Evolutionary conservation across 2,797 vertebrate genomes (phyloP).

Genomic region (Eulemur mongoz): DNA sequence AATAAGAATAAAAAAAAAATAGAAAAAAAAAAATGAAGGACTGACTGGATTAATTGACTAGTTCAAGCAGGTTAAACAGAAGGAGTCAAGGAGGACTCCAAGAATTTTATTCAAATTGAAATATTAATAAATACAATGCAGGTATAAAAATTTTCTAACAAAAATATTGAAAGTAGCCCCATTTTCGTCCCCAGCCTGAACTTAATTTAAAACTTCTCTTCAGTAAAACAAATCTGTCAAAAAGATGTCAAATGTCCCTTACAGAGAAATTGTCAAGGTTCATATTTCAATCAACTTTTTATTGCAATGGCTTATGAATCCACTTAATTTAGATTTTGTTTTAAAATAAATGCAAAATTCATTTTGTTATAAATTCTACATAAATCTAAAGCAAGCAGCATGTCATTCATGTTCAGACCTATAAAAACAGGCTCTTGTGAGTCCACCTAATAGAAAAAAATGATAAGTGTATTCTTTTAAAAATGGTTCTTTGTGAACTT

Average conservation of each 20-base stretch:
- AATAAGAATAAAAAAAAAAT: no score
- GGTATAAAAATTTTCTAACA: slow-evolving; percentile 13
- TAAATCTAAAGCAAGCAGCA: slow-evolving; percentile 43
- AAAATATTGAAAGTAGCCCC: slow-evolving; percentile 7
- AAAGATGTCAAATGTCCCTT: slow-evolving; percentile 57
- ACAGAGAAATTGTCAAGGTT: slow-evolving; percentile 48
- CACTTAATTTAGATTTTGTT: slow-evolving; percentile 67
- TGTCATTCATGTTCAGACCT: slow-evolving; percentile 26
- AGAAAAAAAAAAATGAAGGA: background rate
- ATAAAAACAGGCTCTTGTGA: slow-evolving; percentile 65
- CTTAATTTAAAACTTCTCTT: slow-evolving; percentile 57
- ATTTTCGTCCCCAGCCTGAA: background rate
- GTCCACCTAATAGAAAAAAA: slow-evolving; percentile 36
- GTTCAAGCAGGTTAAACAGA: background rate
- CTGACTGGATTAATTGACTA: background rate
- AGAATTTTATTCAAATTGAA: background rate
- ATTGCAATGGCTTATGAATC: slow-evolving; percentile 63
- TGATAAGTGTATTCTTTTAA: slow-evolving; percentile 71
- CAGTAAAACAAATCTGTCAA: slow-evolving; percentile 19
- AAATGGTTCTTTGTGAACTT: slow-evolving; percentile 75
- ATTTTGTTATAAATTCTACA: slow-evolving; percentile 73
- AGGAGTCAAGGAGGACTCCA: background rate
- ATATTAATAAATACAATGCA: background rate
- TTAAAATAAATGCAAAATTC: slow-evolving; percentile 76
- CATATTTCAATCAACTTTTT: slow-evolving; percentile 72